These are phyloP conservation scores for Phthorimaea operculella DNA, from an alignment of 1,140 invertebrate species.

Conservation along the genomic window DNA sequence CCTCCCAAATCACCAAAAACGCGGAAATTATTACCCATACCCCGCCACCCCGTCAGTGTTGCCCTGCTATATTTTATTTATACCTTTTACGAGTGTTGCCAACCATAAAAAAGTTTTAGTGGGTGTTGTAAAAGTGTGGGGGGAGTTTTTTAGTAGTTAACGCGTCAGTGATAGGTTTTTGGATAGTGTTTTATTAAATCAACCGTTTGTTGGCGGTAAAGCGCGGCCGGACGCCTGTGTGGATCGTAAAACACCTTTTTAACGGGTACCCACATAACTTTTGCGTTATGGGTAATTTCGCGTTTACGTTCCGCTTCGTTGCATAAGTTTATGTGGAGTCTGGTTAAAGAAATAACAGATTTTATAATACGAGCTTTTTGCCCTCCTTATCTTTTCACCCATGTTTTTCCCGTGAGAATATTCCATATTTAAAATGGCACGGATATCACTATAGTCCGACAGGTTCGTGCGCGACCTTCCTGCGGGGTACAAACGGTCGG, in stretches of 20 bases:
- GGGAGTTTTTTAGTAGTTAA: slow-evolving; percentile 35
- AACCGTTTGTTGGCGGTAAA: slow-evolving; percentile 15
- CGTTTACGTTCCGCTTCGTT: too few relatives aligned
- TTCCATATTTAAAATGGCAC: too few relatives aligned
- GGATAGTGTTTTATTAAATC: slow-evolving; percentile 24
- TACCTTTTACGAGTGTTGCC: slow-evolving; percentile 60
- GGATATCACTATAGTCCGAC: too few relatives aligned
- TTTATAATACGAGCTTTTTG: too few relatives aligned
- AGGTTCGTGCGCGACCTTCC: too few relatives aligned
- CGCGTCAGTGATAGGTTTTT: slow-evolving; percentile 43
- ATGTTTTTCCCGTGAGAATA: too few relatives aligned
- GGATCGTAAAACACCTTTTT: not conserved
- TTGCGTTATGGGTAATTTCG: not conserved
- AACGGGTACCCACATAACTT: not conserved
- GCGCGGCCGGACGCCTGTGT: not conserved
- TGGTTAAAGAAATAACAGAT: too few relatives aligned
- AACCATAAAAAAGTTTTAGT: slow-evolving; percentile 62
- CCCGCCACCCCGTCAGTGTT: slow-evolving; percentile 41
- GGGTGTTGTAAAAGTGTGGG: slow-evolving; percentile 51
- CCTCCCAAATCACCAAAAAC: slow-evolving; percentile 52
- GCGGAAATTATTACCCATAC: slow-evolving; percentile 56
- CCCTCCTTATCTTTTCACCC: too few relatives aligned
- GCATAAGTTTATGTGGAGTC: too few relatives aligned
- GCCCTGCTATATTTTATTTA: slow-evolving; percentile 59
- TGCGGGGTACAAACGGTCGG: too few relatives aligned